phyloP scores from a whole-genome alignment of 2,888 invertebrate species.

The Polia nebulosa region DNA sequence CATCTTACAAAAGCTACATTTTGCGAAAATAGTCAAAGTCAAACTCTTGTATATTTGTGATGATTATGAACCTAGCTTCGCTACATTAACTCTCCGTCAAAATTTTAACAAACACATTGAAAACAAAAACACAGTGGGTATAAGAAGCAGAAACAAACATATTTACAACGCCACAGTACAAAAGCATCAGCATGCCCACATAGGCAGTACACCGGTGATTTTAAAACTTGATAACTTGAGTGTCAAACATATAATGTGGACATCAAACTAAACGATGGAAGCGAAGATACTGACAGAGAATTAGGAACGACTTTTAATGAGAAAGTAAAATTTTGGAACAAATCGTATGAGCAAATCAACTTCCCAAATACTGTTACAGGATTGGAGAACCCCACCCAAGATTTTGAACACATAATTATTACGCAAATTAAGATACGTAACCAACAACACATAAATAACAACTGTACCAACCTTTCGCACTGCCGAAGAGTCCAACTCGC shows the following conservation, averaged over 20 bases:
- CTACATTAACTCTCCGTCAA: constrained; percentile 79
- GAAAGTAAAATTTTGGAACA: constrained; percentile 56
- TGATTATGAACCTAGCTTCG: constrained; percentile 84
- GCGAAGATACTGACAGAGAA: constrained; percentile 77
- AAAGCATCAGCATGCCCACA: constrained; percentile 88
- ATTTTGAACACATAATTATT: constrained; percentile 54
- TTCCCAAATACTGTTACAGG: constrained; percentile 49
- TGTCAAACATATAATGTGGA: constrained; percentile 74
- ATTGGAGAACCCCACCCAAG: constrained; percentile 45
- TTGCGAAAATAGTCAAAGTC: constrained; percentile 88
- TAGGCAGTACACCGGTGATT: constrained; percentile 83
- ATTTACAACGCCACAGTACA: constrained; percentile 88
- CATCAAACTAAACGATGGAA: constrained; percentile 78
- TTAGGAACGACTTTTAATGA: constrained; percentile 51
- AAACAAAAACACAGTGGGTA: constrained; percentile 83
- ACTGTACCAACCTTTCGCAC: constrained; percentile 97
- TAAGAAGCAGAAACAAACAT: constrained; percentile 83
- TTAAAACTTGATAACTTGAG: constrained; percentile 72
- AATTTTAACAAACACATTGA: constrained; percentile 75
- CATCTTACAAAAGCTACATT: constrained; percentile 76
- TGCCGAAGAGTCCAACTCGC: constrained; percentile 99
- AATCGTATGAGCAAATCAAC: constrained; percentile 65
- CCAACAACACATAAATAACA: constrained; percentile 68
- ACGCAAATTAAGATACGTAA: constrained; percentile 67
- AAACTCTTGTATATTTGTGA: constrained; percentile 89